A percentile compares a stretch with the other conserved stretches of the same genome.
These are phyloP conservation scores for Mercenaria mercenaria DNA, from an alignment of 1,140 invertebrate genomes.

Conservation along the genomic window DNA sequence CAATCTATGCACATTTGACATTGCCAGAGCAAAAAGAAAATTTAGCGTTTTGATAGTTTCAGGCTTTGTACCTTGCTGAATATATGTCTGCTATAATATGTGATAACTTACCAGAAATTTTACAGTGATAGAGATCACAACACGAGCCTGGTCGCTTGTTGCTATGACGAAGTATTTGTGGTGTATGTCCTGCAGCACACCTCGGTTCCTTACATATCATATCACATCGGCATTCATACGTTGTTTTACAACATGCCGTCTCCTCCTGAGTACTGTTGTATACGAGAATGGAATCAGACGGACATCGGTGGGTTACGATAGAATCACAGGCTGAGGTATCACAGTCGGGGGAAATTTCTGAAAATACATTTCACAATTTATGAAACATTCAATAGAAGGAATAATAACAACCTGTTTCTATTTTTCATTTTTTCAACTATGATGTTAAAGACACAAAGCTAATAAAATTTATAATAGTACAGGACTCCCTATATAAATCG, in stretches of 20 bases:
- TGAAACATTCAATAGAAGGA: no score
- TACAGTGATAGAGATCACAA: constrained; percentile 83
- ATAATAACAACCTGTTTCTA: no score
- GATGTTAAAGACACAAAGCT: no score
- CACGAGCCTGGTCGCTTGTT: constrained; percentile 79
- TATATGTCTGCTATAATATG: no score
- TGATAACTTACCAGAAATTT: constrained; percentile 70
- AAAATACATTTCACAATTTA: constrained; percentile 44
- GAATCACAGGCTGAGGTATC: constrained; percentile 56
- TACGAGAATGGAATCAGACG: constrained; percentile 59
- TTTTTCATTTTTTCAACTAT: no score
- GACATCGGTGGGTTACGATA: constrained; percentile 48
- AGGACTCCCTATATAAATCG: no score
- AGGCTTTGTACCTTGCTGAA: no score
- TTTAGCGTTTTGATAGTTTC: no score
- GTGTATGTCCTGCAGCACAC: constrained; percentile 74
- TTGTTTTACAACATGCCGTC: constrained; percentile 69
- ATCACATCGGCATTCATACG: constrained; percentile 75
- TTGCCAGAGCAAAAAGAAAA: no score
- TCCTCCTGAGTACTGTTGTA: constrained; percentile 55
- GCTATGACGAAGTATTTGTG: constrained; percentile 73
- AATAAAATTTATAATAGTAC: no score
- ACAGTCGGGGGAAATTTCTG: constrained; percentile 52
- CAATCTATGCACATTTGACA: no score
- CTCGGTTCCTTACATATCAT: constrained; percentile 68